A percentile compares a stretch with the other conserved stretches of the same genome.
Conservation (phyloP, 2,113 vertebrate genomes). For the Aleadryas rufinucha region DNA sequence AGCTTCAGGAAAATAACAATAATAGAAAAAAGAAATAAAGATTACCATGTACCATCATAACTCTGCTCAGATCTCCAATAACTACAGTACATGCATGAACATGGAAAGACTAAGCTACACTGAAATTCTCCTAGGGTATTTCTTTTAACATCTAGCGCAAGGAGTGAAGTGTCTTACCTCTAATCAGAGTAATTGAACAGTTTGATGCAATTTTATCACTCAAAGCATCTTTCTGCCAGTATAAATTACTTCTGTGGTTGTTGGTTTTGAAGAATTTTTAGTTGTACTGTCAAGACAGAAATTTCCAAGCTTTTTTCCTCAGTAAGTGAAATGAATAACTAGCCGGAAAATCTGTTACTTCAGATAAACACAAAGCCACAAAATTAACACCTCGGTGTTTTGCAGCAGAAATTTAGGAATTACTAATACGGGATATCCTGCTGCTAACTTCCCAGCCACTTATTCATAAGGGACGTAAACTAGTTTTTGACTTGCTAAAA, state of each 20-base stretch:
- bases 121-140: background rate
- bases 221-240: background rate
- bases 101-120: background rate
- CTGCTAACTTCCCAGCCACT: background rate
- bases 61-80: background rate
- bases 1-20: conserved; percentile 50
- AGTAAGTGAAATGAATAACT: background rate
- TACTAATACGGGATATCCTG: background rate
- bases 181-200: background rate
- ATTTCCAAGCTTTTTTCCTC: background rate
- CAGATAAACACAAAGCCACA: background rate
- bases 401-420: background rate
- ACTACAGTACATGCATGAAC: background rate
- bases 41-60: background rate
- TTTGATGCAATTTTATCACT: background rate
- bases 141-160: background rate
- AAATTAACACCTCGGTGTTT: background rate
- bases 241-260: background rate
- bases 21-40: background rate
- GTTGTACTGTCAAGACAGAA: background rate
- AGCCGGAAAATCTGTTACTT: background rate
- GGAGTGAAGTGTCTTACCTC: background rate
- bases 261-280: background rate
- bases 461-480: background rate
- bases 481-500: background rate